Base-by-base conservation (phyloP, 2,113 vertebrate genomes). In the Hippocampus zosterae region DNA sequence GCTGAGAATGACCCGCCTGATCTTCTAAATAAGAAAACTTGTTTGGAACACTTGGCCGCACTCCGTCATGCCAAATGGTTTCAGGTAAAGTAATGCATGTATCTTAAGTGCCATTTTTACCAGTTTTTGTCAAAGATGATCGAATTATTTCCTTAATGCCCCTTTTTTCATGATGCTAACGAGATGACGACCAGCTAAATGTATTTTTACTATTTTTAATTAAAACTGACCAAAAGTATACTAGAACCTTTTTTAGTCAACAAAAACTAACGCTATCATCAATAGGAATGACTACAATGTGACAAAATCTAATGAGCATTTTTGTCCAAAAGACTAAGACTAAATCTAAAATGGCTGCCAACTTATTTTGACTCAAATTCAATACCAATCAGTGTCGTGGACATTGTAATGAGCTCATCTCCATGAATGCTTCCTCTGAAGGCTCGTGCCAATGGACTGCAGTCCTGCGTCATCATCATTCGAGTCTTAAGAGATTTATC, bases 31-130 rank as follows among this genome's bases (percentile, higher is more conserved):
- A 85, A 81, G 61, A 87, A 73, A 60, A 93, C 88, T 70, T 95
- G 93, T 79, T 84, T 93, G 8, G 92, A 94, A 71, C 89, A 92
- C 8, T 86, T 95, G 75, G 92, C 94, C 3, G 87, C 93, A 56
- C 90, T 95, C 11, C 92, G 93, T 53, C 93, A 92, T 0, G 93
- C 93, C 59, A 95, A 94, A 80, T 96, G 94, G 93, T 95, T 96
- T 86, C 93, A 95, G 94, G 94, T 95, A 82, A 80, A 27, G 19
- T 66, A 21, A 10, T 61, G 33, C 19, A 37, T 15, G 46, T 5
- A 37, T 46, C 48, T 50, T 66, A 0, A 50, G 18, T 3, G n/a
- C 1, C 37, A 64, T 64, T 62, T 62, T 19, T 16, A 19, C 11
- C 33, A 37, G 33, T 37, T 37, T 37, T 37, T 5, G 33, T 37